Evolutionary conservation across 2,113 vertebrate genomes (phyloP).

Genomic region (Marmota flaviventris): DNA sequence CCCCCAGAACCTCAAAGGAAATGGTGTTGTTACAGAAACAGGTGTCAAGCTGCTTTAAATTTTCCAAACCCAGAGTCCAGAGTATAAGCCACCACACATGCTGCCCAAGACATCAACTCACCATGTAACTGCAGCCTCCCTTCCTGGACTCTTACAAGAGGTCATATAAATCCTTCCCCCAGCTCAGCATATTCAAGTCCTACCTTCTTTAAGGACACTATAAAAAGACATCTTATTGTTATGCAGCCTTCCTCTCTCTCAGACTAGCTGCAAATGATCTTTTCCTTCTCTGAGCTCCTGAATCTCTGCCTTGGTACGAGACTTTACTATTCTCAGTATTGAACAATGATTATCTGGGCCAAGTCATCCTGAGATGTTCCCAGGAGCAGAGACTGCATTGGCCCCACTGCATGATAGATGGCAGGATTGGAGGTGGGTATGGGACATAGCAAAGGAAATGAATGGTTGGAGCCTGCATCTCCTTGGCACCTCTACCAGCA

Average conservation of each 20-base stretch:
- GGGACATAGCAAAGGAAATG: neutral
- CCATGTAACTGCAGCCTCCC: neutral
- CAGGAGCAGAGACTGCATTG: neutral
- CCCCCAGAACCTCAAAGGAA: conserved; percentile 15
- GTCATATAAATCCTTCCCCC: neutral
- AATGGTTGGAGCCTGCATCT: neutral
- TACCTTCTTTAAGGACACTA: neutral
- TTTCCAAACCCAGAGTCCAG: neutral
- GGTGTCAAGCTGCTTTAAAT: conserved; percentile 13
- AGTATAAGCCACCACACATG: too few species aligned
- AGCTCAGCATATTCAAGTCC: neutral
- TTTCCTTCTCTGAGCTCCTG: neutral
- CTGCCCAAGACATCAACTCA: neutral
- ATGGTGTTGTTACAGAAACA: conserved; percentile 28
- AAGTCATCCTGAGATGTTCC: neutral
- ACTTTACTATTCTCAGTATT: neutral
- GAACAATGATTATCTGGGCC: too few species aligned
- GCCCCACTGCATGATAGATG: neutral
- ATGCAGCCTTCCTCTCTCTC: neutral
- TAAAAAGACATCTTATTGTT: neutral
- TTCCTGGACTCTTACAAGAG: neutral
- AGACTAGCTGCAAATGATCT: neutral
- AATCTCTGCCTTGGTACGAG: neutral
- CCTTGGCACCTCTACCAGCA: neutral
- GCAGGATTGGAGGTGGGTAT: neutral